Base-by-base conservation (phyloP, 2,797 vertebrate genomes). In the Austrolebias charrua region DNA sequence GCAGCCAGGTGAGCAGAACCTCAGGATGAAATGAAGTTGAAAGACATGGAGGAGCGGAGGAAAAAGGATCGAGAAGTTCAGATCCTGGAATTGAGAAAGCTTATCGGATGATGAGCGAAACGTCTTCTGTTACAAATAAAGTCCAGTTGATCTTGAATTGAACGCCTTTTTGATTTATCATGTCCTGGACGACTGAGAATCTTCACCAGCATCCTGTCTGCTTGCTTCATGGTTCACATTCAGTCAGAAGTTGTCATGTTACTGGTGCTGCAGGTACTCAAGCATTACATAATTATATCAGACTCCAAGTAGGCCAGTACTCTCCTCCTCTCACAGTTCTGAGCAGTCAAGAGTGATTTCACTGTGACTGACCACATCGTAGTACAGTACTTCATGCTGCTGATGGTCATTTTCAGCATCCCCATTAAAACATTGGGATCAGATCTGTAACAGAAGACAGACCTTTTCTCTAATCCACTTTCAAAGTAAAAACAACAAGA, bases 251-350 rank as follows among this genome's bases (percentile, higher is more conserved):
- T 78, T 85, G 80, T 80, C 83, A 74, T 75, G 81, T 82, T 63
- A 38, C 67, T 55, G 74, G 78, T 80, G 78, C 81, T 85, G 86
- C 85, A 90, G 88, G 85, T 89, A 87, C 86, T 89, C 83, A 77
- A 80, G 80, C 79, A 75, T 90, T 88, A 84, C 86, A 83, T 89
- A 87, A 88, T 87, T 89, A 88, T 78, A 62, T 43, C 67, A 78
- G 78, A 80, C 76, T 85, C 68, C 81, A 89, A 87, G 67, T 89
- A 89, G 85, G 86, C 38, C 89, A 88, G 20, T 2, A 60, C 62
- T 84, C 66, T 75, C 68, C 69, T 85, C 79, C 80, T 80, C 84
- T 86, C 83, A 69, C 65, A 59, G 73, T 56, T 63, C 69, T 16
- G 55, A 81, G 49, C 69, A 56, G 76, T 72, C 73, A 66, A 58